Evolutionary conservation across 2,888 invertebrate species (phyloP).

Genomic region (Odontomyia ornata): DNA sequence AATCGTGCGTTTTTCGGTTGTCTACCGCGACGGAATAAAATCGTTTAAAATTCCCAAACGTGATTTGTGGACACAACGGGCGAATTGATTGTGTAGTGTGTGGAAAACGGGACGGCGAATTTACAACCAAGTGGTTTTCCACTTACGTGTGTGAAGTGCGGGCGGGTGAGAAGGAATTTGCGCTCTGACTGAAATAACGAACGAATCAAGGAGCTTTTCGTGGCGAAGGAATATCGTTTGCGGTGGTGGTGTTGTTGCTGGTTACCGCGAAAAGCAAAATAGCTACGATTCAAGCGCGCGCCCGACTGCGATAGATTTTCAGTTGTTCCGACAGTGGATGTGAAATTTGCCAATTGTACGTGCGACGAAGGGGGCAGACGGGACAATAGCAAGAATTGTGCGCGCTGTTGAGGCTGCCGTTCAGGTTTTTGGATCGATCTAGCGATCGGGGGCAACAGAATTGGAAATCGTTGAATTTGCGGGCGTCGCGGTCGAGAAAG

Average conservation of each 20-base stretch:
- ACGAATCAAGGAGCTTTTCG: background rate
- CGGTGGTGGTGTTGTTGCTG: background rate
- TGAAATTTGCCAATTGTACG: background rate
- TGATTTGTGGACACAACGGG: too few species aligned
- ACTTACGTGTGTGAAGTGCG: constrained; percentile 14
- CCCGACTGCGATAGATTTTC: background rate
- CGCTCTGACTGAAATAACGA: background rate
- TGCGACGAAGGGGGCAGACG: too few species aligned
- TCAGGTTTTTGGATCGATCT: background rate
- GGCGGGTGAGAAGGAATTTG: background rate
- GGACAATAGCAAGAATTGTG: background rate
- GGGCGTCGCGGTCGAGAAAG: background rate
- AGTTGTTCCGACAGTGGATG: background rate
- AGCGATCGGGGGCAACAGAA: constrained; percentile 2
- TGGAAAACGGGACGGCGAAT: background rate
- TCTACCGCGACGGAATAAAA: too few species aligned
- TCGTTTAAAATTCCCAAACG: too few species aligned
- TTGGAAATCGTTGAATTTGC: background rate
- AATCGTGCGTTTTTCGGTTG: background rate
- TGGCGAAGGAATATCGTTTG: background rate
- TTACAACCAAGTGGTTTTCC: background rate
- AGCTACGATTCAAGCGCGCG: constrained; percentile 1
- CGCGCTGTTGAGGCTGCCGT: background rate
- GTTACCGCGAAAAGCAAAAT: background rate
- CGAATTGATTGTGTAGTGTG: too few species aligned